phyloP scores from a whole-genome alignment of 2,888 invertebrate species.

The Orchesellides sinensis region DNA sequence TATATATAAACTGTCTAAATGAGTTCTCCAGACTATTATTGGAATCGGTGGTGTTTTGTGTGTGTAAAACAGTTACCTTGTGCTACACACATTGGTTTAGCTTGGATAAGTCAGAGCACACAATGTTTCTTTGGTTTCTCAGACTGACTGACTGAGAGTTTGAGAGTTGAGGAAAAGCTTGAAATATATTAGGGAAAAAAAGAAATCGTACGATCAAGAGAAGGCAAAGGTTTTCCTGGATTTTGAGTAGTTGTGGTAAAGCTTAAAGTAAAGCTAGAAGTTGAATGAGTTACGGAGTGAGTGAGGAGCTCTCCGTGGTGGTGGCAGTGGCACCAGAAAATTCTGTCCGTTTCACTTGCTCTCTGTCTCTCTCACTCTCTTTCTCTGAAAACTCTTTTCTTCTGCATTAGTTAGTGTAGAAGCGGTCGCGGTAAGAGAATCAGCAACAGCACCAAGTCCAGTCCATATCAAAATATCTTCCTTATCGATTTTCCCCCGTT shows the following conservation, averaged over 20 bases:
- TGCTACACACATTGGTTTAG: too few relatives aligned
- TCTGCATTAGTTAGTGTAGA: conserved; percentile 53
- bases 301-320: conserved; percentile 52
- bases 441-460: conserved; percentile 63
- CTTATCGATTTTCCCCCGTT: conserved; percentile 73
- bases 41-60: neutral
- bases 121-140: conserved; percentile 35
- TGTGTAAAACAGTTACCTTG: neutral
- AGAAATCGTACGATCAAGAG: conserved; percentile 49
- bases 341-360: conserved; percentile 64
- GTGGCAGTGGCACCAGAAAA: conserved; percentile 57
- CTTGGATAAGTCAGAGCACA: neutral
- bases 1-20: neutral
- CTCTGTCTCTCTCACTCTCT: conserved; percentile 52
- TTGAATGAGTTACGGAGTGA: conserved; percentile 60
- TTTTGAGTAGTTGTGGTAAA: conserved; percentile 66
- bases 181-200: conserved; percentile 49
- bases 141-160: conserved; percentile 60
- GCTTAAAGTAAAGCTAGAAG: conserved; percentile 45
- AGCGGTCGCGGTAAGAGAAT: conserved; percentile 57
- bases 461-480: conserved; percentile 75
- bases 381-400: conserved; percentile 56
- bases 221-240: conserved; percentile 60
- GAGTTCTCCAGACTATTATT: neutral
- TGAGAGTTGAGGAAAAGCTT: conserved; percentile 63